These are phyloP conservation scores for Esox niger DNA, from an alignment of 2,113 vertebrate species.

Conservation along the genomic window DNA sequence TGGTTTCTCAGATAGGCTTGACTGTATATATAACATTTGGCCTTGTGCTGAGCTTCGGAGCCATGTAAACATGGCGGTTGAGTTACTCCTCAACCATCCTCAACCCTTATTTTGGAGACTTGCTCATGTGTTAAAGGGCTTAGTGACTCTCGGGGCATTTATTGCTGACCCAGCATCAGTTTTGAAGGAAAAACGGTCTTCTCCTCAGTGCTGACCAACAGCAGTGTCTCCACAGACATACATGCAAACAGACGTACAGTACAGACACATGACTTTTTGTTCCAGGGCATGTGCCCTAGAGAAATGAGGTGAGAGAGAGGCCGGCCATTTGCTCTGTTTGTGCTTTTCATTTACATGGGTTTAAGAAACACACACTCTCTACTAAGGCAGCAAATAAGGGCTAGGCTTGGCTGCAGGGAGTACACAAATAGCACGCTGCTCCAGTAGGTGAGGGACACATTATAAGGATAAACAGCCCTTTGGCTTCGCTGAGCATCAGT, in stretches of 20 bases:
- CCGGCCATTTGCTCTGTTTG: slow-evolving; percentile 50
- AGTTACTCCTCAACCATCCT: slow-evolving; percentile 56
- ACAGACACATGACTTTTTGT: slow-evolving; percentile 49
- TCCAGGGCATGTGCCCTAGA: slow-evolving; percentile 42
- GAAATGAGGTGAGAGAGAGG: slow-evolving; percentile 48
- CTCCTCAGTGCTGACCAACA: slow-evolving; percentile 2
- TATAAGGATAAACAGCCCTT: slow-evolving; percentile 33
- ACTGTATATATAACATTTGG: slow-evolving; percentile 72
- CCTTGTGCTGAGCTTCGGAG: slow-evolving; percentile 59
- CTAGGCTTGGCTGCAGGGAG: slow-evolving; percentile 50
- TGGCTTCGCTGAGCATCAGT: slow-evolving; percentile 35
- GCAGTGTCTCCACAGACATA: slow-evolving; percentile 38
- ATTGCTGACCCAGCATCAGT: slow-evolving; percentile 32
- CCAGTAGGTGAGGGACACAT: slow-evolving; percentile 35
- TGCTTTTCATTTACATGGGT: slow-evolving; percentile 59
- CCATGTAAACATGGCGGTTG: slow-evolving; percentile 60
- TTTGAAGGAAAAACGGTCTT: not conserved
- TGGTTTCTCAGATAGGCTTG: slow-evolving; percentile 69
- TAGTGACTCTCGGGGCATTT: slow-evolving; percentile 43
- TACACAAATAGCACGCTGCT: slow-evolving; percentile 23
- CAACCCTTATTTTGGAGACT: slow-evolving; percentile 55
- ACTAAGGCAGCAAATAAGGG: slow-evolving; percentile 55
- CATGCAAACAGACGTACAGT: slow-evolving; percentile 36
- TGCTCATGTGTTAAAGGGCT: slow-evolving; percentile 33
- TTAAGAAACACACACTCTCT: slow-evolving; percentile 33